These are phyloP conservation scores for Mallotus villosus DNA, from an alignment of 2,797 vertebrate species.

Conservation along the genomic window DNA sequence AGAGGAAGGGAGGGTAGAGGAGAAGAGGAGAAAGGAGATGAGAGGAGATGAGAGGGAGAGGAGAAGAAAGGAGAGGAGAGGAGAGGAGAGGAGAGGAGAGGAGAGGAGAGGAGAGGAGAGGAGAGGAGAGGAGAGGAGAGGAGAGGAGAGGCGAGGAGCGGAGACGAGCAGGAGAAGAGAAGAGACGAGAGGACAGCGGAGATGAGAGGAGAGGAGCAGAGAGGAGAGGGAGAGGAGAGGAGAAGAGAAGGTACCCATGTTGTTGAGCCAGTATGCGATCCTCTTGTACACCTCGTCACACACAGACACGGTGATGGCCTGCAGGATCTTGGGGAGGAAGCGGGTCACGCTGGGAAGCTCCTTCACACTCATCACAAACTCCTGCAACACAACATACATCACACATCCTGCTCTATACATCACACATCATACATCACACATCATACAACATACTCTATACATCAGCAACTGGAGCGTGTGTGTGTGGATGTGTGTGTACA, in stretches of 20 bases:
- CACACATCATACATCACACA: constrained; percentile 1
- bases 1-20: too few relatives aligned
- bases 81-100: too few relatives aligned
- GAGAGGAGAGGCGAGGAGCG: too few relatives aligned
- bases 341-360: constrained; percentile 83
- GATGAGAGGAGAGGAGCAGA: too few relatives aligned
- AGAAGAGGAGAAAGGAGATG: too few relatives aligned
- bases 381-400: constrained; percentile 66
- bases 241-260: constrained; percentile 81
- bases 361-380: constrained; percentile 86
- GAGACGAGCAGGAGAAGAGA: too few relatives aligned
- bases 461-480: background rate
- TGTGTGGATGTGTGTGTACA: background rate
- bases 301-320: constrained; percentile 85
- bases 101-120: background rate
- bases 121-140: constrained; percentile 7
- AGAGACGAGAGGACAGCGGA: too few relatives aligned
- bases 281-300: constrained; percentile 92
- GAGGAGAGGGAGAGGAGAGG: background rate
- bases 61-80: too few relatives aligned
- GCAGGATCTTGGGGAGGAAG: constrained; percentile 88
- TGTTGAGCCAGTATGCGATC: constrained; percentile 90
- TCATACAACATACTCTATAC: background rate
- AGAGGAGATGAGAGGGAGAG: too few relatives aligned
- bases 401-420: background rate